Percentiles rank a stretch among this genome's conserved stretches.
Evolutionary conservation across 2,888 invertebrate genomes (phyloP).

Genomic region (Augochlorella aurata): DNA sequence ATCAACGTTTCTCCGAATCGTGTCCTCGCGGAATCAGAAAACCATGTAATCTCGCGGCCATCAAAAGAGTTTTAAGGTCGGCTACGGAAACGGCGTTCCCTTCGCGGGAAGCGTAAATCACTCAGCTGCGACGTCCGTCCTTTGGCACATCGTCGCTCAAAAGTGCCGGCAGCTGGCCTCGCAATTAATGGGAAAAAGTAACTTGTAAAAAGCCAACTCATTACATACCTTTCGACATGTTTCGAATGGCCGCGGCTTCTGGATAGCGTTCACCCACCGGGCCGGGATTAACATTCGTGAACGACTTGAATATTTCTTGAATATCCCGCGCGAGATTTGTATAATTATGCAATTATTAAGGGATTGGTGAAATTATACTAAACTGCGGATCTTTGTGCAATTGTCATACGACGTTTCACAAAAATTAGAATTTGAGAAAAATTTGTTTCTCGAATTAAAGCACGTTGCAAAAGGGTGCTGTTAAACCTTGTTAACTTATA

Average conservation of each 20-base stretch:
- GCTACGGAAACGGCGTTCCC: background rate
- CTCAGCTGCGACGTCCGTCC: background rate
- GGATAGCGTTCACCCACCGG: background rate
- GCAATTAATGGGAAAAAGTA: slow-evolving; percentile 8
- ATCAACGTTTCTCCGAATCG: slow-evolving; percentile 14
- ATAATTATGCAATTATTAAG: background rate
- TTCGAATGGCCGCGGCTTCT: background rate
- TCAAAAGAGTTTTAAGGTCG: slow-evolving; percentile 16
- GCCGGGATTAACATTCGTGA: background rate
- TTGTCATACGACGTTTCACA: too few relatives aligned
- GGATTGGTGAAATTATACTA: too few relatives aligned
- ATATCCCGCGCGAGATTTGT: background rate
- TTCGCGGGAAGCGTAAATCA: background rate
- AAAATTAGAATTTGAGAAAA: too few relatives aligned
- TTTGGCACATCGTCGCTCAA: background rate
- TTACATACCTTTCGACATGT: background rate
- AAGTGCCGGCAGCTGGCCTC: background rate
- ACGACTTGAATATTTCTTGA: background rate
- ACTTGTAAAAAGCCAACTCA: background rate
- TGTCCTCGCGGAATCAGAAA: slow-evolving; percentile 18
- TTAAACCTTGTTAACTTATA: too few relatives aligned
- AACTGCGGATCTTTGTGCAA: too few relatives aligned
- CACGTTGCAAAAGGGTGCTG: too few relatives aligned
- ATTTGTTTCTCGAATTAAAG: too few relatives aligned
- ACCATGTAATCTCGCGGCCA: slow-evolving; percentile 29